Base-by-base conservation (phyloP, 2,113 vertebrate species). In the Platysternon megacephalum region DNA sequence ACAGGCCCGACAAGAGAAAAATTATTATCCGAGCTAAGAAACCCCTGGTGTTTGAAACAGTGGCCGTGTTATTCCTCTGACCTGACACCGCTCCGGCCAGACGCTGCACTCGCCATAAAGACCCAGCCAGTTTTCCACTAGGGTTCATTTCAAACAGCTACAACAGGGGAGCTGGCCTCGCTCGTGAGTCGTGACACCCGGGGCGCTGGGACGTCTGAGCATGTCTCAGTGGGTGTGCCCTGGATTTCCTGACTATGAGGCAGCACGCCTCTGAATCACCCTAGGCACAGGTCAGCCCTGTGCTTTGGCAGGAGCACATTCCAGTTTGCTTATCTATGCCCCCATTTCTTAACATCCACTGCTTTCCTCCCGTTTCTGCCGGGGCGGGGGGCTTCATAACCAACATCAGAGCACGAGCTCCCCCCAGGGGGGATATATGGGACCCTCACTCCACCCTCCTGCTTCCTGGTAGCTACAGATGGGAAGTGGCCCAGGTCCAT, bases 211-310 rank as follows among this genome's bases (percentile, higher is more conserved):
- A 53, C 32, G 48, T 53, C 24, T 26, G 44, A 88, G 56, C 26
- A 22, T 79, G 68, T 51, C 55, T 80, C 12, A 1, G 1, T 86
- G 95, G 95, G 81, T 24, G 96, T 91, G 97, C 74, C 84, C 68
- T 4, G 49, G 91, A 82, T 39, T 65, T 14, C 79, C 49, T 68
- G 85, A 52, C 72, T 72, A 58, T 58, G 90, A 91, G 89, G 83
- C 95, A 53, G 78, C 0, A 51, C 9, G 89, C 21, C 85, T 89
- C 35, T 95, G 97, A 97, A 88, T 97, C 95, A 95, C n/a, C 0
- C 8, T 24, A 5, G 22, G 89, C 79, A 61, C 87, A 39, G n/a
- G 74, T 88, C 91, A 78, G 91, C 79, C 85, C 94, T 94, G 84
- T 44, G 29, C 76, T 89, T 81, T 89, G 89, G 74, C 91, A 14